A percentile compares a stretch with the other conserved stretches of the same genome.
Evolutionary conservation across 2,113 vertebrate species (phyloP).

Genomic region (Mirounga angustirostris): DNA sequence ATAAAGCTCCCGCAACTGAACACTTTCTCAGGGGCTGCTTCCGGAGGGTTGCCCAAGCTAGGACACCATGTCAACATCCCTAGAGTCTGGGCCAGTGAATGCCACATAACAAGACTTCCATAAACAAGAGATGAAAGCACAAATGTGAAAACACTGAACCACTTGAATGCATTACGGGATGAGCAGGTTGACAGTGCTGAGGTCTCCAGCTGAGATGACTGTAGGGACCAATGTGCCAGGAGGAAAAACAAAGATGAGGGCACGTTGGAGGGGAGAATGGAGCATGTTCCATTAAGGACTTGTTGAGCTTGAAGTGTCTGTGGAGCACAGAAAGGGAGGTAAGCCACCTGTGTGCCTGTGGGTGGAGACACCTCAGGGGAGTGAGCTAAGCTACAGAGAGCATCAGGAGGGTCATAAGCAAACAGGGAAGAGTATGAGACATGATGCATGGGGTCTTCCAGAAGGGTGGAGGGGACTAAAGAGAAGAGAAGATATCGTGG

Average conservation of each 20-base stretch:
- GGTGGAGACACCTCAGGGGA: background rate
- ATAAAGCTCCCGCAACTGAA: background rate
- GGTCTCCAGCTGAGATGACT: background rate
- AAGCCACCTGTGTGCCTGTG: too few relatives aligned
- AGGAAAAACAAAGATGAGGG: background rate
- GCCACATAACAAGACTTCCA: background rate
- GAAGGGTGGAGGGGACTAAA: background rate
- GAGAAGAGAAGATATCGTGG: background rate
- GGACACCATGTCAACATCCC: background rate
- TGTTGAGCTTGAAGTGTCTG: background rate
- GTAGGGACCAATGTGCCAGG: background rate
- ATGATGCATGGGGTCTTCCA: background rate
- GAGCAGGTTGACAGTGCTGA: too few relatives aligned
- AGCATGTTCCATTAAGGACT: background rate
- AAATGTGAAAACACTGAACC: background rate
- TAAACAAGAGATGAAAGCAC: background rate
- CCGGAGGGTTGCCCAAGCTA: background rate
- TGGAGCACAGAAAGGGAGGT: background rate
- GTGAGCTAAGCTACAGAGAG: background rate
- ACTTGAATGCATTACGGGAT: background rate
- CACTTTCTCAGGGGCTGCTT: background rate
- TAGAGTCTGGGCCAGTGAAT: background rate
- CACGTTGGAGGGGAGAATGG: fast-evolving
- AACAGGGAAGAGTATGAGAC: background rate
- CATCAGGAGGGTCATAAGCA: background rate